Evolutionary conservation across 2,113 vertebrate genomes (phyloP).

Genomic region (Hassar affinis): DNA sequence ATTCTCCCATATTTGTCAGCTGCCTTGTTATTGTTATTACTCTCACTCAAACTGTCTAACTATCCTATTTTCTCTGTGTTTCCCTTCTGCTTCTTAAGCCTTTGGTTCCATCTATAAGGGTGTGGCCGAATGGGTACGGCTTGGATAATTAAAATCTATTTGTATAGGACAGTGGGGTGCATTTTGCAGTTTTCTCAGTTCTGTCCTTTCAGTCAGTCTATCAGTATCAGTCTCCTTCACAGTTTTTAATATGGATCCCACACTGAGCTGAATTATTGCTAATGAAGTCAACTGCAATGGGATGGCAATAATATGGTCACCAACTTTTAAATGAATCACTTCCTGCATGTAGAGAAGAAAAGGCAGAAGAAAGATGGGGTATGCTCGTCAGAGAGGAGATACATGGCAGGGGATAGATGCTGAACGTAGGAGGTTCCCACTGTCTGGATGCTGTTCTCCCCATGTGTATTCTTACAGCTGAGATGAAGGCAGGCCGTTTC

Average conservation of each 20-base stretch:
- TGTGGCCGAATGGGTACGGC: background rate
- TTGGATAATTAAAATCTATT: conserved; percentile 38
- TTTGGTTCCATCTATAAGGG: background rate
- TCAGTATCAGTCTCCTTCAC: conserved; percentile 10
- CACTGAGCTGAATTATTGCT: conserved; percentile 41
- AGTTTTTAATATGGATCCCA: conserved; percentile 33
- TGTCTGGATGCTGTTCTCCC: conserved; percentile 24
- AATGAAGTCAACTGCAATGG: conserved; percentile 36
- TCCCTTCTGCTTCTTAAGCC: conserved; percentile 5
- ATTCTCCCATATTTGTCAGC: background rate
- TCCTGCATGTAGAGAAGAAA: background rate
- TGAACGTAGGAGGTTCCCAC: conserved; percentile 8
- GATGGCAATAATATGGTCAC: conserved; percentile 26
- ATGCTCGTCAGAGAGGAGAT: background rate
- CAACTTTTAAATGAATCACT: conserved; percentile 24
- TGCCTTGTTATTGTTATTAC: background rate
- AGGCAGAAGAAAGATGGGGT: background rate
- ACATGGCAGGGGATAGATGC: background rate
- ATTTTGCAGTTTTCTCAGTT: conserved; percentile 39
- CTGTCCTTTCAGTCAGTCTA: conserved; percentile 21
- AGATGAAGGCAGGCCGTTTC: conserved; percentile 22
- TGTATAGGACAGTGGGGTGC: conserved; percentile 24
- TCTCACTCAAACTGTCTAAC: background rate
- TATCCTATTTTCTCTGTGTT: conserved; percentile 2
- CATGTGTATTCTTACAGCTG: conserved; percentile 19